These are phyloP conservation scores for Melanotaenia parkinsoni DNA, from an alignment of 2,797 vertebrate genomes.

Conservation along the genomic window DNA sequence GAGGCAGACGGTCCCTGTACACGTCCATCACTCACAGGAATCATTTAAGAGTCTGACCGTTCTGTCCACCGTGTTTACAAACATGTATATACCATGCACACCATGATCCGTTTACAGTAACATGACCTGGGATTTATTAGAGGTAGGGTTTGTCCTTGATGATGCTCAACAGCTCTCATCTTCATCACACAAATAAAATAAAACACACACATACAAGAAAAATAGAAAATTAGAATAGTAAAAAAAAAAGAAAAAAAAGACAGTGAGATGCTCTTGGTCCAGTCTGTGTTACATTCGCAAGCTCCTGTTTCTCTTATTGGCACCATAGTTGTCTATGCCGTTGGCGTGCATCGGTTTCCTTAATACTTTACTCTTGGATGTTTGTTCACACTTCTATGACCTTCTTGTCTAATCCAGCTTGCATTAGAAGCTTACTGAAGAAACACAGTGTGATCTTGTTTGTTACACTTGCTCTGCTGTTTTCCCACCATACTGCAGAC, in stretches of 20 bases:
- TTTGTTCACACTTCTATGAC: background rate
- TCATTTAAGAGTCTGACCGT: slow-evolving; percentile 25
- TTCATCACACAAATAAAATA: slow-evolving; percentile 24
- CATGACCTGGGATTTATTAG: slow-evolving; percentile 54
- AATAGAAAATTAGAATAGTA: slow-evolving; percentile 38
- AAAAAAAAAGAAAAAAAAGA: slow-evolving; percentile 15
- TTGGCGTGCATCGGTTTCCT: slow-evolving; percentile 18
- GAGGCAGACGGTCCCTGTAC: slow-evolving; percentile 12
- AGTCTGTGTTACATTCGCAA: slow-evolving; percentile 57
- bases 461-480: slow-evolving; percentile 43
- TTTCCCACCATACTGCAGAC: background rate
- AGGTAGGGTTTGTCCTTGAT: slow-evolving; percentile 59
- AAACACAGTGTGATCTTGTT: slow-evolving; percentile 23
- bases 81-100: slow-evolving; percentile 1
- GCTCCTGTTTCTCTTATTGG: slow-evolving; percentile 44
- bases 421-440: background rate
- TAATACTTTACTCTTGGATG: slow-evolving; percentile 13
- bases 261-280: slow-evolving; percentile 66
- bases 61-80: slow-evolving; percentile 15
- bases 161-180: slow-evolving; percentile 22
- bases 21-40: background rate
- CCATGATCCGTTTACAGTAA: slow-evolving; percentile 57
- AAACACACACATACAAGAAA: slow-evolving; percentile 15
- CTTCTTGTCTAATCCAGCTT: background rate
- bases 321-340: slow-evolving; percentile 51